Evolutionary conservation across 2,888 invertebrate species (phyloP).

Genomic region (Vesta saturnalis): DNA sequence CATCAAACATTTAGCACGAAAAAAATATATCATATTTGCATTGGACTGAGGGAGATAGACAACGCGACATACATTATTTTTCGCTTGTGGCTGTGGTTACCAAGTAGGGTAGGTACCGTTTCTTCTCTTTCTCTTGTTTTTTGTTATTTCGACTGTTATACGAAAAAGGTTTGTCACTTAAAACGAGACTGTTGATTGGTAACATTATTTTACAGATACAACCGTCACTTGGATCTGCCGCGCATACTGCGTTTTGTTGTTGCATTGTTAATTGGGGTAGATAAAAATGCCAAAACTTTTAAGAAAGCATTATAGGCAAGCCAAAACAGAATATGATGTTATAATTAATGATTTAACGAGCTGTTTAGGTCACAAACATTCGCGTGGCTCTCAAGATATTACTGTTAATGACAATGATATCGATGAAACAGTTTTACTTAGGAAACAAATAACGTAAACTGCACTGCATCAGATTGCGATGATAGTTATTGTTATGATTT

Average conservation of each 20-base stretch:
- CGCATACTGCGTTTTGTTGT: conserved; percentile 2
- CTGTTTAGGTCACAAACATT: not conserved
- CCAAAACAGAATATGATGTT: not conserved
- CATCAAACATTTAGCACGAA: not conserved
- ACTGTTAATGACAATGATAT: not conserved
- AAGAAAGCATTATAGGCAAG: not conserved
- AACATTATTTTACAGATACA: conserved; percentile 7
- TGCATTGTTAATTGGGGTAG: not conserved
- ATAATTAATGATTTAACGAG: not conserved
- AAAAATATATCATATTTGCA: not conserved
- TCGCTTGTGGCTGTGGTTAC: not conserved
- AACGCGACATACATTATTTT: not conserved
- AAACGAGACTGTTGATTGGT: not conserved
- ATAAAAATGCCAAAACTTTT: not conserved
- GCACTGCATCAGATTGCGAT: conserved; percentile 1
- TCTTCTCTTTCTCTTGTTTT: not conserved
- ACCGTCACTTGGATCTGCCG: not conserved
- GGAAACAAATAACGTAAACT: conserved; percentile 5
- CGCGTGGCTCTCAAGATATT: not conserved
- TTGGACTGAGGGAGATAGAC: conserved; percentile 5
- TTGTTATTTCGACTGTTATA: not conserved
- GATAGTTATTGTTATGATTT: conserved; percentile 11
- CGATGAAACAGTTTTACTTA: not conserved
- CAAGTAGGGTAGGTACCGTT: not conserved
- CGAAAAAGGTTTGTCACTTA: not conserved